Evolutionary conservation across 2,797 vertebrate species (phyloP), one percentile per base, ranked within the genome.

Genomic region (Sebastes flavidus): DNA sequence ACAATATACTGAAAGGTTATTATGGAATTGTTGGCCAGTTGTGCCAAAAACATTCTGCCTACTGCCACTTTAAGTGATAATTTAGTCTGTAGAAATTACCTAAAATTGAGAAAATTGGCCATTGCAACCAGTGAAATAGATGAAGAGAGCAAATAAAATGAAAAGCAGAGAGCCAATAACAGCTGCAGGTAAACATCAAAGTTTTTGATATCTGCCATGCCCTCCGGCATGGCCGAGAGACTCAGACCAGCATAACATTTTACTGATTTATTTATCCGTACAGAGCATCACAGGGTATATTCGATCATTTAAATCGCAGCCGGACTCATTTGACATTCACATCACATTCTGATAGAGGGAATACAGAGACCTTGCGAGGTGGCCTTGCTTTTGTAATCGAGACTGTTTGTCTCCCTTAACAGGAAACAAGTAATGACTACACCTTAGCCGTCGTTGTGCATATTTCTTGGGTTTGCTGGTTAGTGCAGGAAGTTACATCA

Each of bases 211-310:
- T 82, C 32, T 77, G 73, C 46, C 25, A 24, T 83, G 69, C 82
- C 83, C 72, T 77, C n/a, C 36, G 70, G 86, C 46, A 3, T 58
- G 27, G n/a, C 68, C 46, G 20, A 4, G 22, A 70, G 56, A 73
- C 59, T 80, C 61, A 7, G 25, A 54, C 81, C 75, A 79, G 24
- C 52, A 10, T 38, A 69, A 72, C 29, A 76, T 82, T 89, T 82
- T 13, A 68, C 76, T 71, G 67, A 83, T 78, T 76, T 77, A 63
- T 78, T 83, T 77, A 69, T 81, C 70, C 59, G 13, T 46, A 22
- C 42, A 32, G 14, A 20, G 38, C 68, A 54, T 75, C 58, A 30
- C 55, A 60, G 49, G 46, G 18, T 24, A 62, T 11, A 65, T 72
- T 38, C 61, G 38, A 75, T 20, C 25, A 18, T 70, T 76, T 20